A percentile compares a stretch with the other conserved stretches of the same genome.
These are phyloP conservation scores for Holcopasites calliopsidis DNA, from an alignment of 1,140 invertebrate genomes.

Conservation along the genomic window DNA sequence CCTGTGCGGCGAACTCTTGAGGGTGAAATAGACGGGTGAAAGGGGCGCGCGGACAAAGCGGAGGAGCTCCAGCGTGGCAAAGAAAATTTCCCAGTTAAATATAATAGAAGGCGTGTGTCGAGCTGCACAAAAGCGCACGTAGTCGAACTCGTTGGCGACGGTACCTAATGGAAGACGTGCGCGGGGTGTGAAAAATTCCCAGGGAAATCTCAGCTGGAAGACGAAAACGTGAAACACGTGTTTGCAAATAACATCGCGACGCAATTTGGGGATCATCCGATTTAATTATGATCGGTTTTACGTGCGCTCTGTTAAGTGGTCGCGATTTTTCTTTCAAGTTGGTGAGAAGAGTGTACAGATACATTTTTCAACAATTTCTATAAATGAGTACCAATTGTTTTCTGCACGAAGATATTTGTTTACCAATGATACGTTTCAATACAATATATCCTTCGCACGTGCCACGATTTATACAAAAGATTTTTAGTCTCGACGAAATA, in stretches of 20 bases:
- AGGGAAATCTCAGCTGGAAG: not conserved
- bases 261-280: not conserved
- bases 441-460: too few relatives aligned
- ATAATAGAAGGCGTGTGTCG: not conserved
- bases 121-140: constrained; percentile 6
- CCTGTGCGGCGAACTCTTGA: not conserved
- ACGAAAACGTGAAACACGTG: not conserved
- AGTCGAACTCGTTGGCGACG: not conserved
- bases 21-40: not conserved
- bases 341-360: too few relatives aligned
- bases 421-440: too few relatives aligned
- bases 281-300: too few relatives aligned
- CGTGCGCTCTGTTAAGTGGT: too few relatives aligned
- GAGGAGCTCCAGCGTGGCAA: not conserved
- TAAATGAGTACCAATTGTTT: too few relatives aligned
- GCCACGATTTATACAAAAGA: too few relatives aligned
- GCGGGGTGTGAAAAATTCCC: constrained; percentile 14
- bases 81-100: constrained; percentile 2
- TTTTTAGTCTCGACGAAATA: too few relatives aligned
- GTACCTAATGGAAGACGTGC: constrained; percentile 30
- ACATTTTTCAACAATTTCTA: too few relatives aligned
- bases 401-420: too few relatives aligned
- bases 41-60: not conserved
- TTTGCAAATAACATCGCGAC: not conserved
- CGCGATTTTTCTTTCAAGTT: too few relatives aligned